phyloP scores from a whole-genome alignment of 1,140 invertebrate species.

The Drosophila burlai region DNA sequence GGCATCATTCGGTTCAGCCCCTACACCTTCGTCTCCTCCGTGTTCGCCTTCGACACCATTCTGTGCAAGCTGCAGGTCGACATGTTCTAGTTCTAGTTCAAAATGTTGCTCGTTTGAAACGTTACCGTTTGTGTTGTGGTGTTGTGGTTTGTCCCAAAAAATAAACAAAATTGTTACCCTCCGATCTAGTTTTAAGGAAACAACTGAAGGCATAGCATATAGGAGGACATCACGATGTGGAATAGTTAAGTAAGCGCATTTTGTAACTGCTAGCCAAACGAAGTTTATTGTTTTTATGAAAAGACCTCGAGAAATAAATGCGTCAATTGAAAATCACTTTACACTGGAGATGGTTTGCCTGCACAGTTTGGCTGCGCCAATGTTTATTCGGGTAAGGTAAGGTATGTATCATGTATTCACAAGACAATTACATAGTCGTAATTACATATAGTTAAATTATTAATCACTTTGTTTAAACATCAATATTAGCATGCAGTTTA shows the following conservation, averaged over 20 bases:
- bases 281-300: slow-evolving; percentile 32
- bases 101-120: slow-evolving; percentile 44
- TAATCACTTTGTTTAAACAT: slow-evolving; percentile 74
- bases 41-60: slow-evolving; percentile 82
- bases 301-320: slow-evolving; percentile 10
- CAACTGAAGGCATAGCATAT: background rate
- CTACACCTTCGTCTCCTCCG: slow-evolving; percentile 82
- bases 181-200: slow-evolving; percentile 7
- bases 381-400: slow-evolving; percentile 67
- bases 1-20: slow-evolving; percentile 74
- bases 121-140: slow-evolving; percentile 33
- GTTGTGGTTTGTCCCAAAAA: slow-evolving; percentile 24
- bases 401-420: slow-evolving; percentile 56
- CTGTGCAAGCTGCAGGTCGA: slow-evolving; percentile 72
- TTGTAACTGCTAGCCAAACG: slow-evolving; percentile 18
- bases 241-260: slow-evolving; percentile 5
- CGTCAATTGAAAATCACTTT: background rate
- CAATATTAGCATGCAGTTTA: slow-evolving; percentile 43
- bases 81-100: slow-evolving; percentile 54
- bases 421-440: slow-evolving; percentile 67
- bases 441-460: slow-evolving; percentile 60
- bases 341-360: slow-evolving; percentile 20
- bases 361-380: slow-evolving; percentile 62
- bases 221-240: background rate
- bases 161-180: slow-evolving; percentile 20